Percentiles rank a stretch among this genome's conserved stretches.
phyloP scores from a whole-genome alignment of 1,140 invertebrate species.

The Pseudomyrmex pallidus region DNA sequence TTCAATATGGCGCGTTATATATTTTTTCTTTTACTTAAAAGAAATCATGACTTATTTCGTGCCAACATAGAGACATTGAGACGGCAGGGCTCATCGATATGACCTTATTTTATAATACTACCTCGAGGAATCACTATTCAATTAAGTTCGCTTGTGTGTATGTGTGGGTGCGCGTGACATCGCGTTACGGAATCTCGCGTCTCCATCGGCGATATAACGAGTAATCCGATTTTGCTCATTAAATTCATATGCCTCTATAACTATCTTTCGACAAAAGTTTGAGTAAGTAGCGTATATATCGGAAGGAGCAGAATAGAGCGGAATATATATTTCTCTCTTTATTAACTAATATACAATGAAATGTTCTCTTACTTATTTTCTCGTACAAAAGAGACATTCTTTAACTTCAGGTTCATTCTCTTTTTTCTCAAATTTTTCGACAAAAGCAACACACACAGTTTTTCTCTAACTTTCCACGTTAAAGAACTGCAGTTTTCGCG shows the following conservation, averaged over 20 bases:
- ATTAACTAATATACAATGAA: not conserved
- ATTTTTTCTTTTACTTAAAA: not conserved
- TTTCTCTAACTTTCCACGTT: not conserved
- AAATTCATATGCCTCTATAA: conserved; percentile 46
- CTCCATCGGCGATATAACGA: conserved; percentile 10
- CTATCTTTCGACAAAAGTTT: conserved; percentile 30
- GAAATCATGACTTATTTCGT: conserved; percentile 12
- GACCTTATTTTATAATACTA: conserved; percentile 3
- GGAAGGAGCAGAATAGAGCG: not conserved
- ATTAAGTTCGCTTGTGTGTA: conserved; percentile 1
- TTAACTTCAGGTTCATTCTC: too few relatives aligned
- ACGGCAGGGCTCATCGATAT: conserved; percentile 8
- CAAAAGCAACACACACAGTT: too few relatives aligned
- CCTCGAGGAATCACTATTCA: not conserved
- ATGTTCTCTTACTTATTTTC: not conserved
- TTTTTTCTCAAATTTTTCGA: too few relatives aligned
- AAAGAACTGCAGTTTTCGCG: conserved; percentile 21
- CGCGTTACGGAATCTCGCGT: conserved; percentile 41
- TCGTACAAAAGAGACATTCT: not conserved
- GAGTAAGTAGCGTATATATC: not conserved
- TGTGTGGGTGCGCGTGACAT: not conserved
- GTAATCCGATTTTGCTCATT: conserved; percentile 53
- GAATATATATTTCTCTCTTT: not conserved
- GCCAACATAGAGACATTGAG: not conserved
- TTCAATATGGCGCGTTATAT: not conserved